Base-by-base conservation (phyloP, 2,797 vertebrate genomes). In the Karalla daura region DNA sequence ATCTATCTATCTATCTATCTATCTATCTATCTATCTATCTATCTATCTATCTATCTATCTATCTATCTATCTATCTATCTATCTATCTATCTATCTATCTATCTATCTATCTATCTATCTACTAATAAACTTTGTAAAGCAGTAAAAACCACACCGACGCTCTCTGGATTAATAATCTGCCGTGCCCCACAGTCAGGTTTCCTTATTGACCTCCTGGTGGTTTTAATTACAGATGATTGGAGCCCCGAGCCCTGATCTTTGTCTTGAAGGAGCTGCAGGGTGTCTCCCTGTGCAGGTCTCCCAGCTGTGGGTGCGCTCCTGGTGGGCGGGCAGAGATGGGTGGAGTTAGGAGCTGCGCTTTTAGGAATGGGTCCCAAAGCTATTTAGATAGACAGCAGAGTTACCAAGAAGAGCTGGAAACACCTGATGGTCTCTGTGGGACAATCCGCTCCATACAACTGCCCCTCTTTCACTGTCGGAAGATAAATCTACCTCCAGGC, bases 291-390 rank as follows among this genome's bases (percentile, higher is more conserved):
- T 18, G 37, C 79, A 74, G 69, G 78, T 80, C 78, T 62, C 77
- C 81, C 88, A 86, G 86, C 86, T 91, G 88, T 86, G 81, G 5
- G 75, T 45, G 74, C 45, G 75, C 73, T 15, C n/a, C 68, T 4
- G 63, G 88, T 86, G 90, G 88, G 89, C 84, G 83, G 86, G 89
- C 80, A 67, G 72, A 81, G 59, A 63, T 53, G 63, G 94, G 94
- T 89, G 93, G 89, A 91, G 93, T 84, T 84, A 76, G 36, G 24
- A 55, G 61, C 70, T 70, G 72, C 60, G 81, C 89, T 89, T 93
- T 94, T 92, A 94, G 92, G 86, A 92, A 92, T 92, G 91, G 90
- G 87, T 87, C 89, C 89, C 76, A 71, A 82, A 81, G 69, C 68
- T 73, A 65, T 80, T 88, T 70, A 81, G 90, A 91, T 91, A 89